These are phyloP conservation scores for Promerops cafer DNA, from an alignment of 2,113 vertebrate genomes.

Conservation along the genomic window DNA sequence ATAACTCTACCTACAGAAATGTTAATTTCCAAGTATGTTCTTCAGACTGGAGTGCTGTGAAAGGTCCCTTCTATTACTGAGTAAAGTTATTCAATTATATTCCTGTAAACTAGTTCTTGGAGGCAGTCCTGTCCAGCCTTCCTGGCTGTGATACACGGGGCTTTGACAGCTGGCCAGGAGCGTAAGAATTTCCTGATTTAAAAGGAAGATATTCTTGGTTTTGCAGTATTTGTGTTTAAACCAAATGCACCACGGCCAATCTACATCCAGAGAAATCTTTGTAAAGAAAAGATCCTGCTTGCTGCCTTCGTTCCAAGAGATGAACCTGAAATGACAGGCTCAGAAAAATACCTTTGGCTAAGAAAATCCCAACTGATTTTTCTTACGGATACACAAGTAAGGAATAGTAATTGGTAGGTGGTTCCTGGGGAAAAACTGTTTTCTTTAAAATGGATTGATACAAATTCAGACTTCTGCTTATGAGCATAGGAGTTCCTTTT, in stretches of 20 bases:
- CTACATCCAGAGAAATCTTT: constrained; percentile 85
- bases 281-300: constrained; percentile 75
- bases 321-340: constrained; percentile 71
- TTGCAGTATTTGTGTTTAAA: constrained; percentile 91
- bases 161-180: background rate
- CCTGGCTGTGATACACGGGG: background rate
- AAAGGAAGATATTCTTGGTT: background rate
- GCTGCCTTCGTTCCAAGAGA: constrained; percentile 87
- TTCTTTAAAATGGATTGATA: background rate
- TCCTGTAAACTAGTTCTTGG: background rate
- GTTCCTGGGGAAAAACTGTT: background rate
- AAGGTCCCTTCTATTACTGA: background rate
- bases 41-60: background rate
- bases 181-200: background rate
- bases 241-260: constrained; percentile 84
- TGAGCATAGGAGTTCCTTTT: background rate
- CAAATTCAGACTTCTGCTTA: background rate
- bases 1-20: background rate
- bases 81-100: background rate
- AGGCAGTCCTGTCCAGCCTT: background rate
- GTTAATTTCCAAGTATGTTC: background rate
- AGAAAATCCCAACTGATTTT: constrained; percentile 88
- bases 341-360: constrained; percentile 86
- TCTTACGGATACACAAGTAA: constrained; percentile 83
- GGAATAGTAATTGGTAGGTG: background rate